Conservation (phyloP, 2,888 invertebrate genomes). For the Watsonalla binaria region DNA sequence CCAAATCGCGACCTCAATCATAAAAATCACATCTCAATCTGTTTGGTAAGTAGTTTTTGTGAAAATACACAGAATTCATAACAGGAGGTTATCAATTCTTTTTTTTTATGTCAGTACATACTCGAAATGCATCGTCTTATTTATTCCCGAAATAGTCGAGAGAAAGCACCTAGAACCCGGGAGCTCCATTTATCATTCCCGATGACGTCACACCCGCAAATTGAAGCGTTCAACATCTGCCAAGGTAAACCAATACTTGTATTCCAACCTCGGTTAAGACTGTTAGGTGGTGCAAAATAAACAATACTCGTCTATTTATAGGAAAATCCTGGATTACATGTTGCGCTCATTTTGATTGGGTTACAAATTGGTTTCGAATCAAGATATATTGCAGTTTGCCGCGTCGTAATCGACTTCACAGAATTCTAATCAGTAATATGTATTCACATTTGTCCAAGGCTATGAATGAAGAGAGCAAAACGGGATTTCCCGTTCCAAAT, state of each 20-base stretch:
- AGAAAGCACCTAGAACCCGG: too few species aligned
- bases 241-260: not conserved
- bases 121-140: too few species aligned
- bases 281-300: not conserved
- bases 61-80: too few species aligned
- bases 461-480: too few species aligned
- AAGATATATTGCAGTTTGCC: slow-evolving; percentile 1
- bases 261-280: not conserved
- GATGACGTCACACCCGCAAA: not conserved
- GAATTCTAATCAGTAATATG: not conserved
- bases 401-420: not conserved
- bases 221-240: not conserved
- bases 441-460: too few species aligned
- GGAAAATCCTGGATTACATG: slow-evolving; percentile 1
- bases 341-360: slow-evolving; percentile 3
- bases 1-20: too few species aligned
- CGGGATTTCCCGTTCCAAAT: too few species aligned
- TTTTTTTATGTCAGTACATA: too few species aligned
- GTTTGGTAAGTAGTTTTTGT: too few species aligned
- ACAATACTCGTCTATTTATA: slow-evolving; percentile 1
- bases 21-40: too few species aligned
- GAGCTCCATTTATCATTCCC: not conserved
- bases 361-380: slow-evolving; percentile 3
- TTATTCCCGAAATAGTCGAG: too few species aligned
- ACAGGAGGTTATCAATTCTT: too few species aligned